Percentiles rank a stretch among this genome's conserved stretches.
These are phyloP conservation scores for Tribolium madens DNA, from an alignment of 1,140 invertebrate species.

Conservation along the genomic window DNA sequence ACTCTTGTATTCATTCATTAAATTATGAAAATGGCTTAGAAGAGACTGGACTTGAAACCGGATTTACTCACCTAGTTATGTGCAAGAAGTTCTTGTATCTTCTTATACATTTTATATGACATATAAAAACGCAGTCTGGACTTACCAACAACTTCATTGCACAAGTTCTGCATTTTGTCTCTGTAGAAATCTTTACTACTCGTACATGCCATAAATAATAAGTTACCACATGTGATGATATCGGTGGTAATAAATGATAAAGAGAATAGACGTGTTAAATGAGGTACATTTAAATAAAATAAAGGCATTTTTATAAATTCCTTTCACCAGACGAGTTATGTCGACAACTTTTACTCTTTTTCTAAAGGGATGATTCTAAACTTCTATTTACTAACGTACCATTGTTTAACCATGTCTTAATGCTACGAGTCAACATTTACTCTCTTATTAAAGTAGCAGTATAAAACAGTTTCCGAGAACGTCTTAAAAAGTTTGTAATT, in stretches of 20 bases:
- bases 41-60: not conserved
- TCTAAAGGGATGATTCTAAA: not conserved
- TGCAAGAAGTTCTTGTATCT: not conserved
- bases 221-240: not conserved
- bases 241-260: not conserved
- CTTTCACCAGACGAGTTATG: not conserved
- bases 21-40: not conserved
- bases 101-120: not conserved
- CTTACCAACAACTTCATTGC: not conserved
- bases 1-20: conserved; percentile 10
- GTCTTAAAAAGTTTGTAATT: not conserved
- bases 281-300: not conserved
- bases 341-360: not conserved
- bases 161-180: not conserved
- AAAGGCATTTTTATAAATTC: not conserved
- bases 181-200: not conserved
- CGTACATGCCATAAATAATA: not conserved
- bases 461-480: not conserved
- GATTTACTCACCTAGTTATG: conserved; percentile 19
- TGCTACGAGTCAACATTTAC: not conserved
- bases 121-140: not conserved
- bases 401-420: not conserved
- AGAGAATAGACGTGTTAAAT: not conserved
- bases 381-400: not conserved
- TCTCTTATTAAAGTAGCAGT: not conserved